Evolutionary conservation across 2,797 vertebrate genomes (phyloP).

Genomic region (Parambassis ranga): DNA sequence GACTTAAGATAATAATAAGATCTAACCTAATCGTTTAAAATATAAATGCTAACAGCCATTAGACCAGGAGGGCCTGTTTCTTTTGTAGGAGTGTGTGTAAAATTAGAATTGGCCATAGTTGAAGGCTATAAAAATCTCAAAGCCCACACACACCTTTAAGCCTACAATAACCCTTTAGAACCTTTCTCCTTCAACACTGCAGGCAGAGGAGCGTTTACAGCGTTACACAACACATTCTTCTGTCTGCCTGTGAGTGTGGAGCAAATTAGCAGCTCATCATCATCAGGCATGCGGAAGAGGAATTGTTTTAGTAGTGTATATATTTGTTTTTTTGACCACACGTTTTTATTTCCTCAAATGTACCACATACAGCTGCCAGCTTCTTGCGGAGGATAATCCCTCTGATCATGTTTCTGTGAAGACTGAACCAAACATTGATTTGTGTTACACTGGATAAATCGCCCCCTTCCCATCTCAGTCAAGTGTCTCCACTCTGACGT

Average conservation of each 20-base stretch:
- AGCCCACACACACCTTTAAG: slow-evolving; percentile 48
- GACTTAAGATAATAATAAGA: too few species aligned
- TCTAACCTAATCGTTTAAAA: too few species aligned
- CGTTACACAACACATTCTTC: slow-evolving; percentile 46
- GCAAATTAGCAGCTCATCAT: neutral
- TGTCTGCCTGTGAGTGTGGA: neutral
- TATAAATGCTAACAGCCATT: too few species aligned
- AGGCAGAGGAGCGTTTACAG: slow-evolving; percentile 21
- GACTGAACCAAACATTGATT: slow-evolving; percentile 52
- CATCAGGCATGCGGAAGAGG: neutral
- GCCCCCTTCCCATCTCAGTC: slow-evolving; percentile 40
- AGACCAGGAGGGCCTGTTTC: too few species aligned
- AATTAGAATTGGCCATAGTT: slow-evolving; percentile 35
- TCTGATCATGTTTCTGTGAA: slow-evolving; percentile 44
- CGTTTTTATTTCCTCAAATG: slow-evolving; percentile 31
- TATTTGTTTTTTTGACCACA: slow-evolving; percentile 8
- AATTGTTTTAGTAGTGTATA: neutral
- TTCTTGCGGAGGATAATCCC: slow-evolving; percentile 38
- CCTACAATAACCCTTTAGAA: slow-evolving; percentile 33
- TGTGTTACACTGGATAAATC: slow-evolving; percentile 47
- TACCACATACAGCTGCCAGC: slow-evolving; percentile 28
- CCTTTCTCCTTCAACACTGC: slow-evolving; percentile 24
- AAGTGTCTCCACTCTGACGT: slow-evolving; percentile 57
- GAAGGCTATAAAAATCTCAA: slow-evolving; percentile 42
- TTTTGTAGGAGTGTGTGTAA: slow-evolving; percentile 1